Percentiles rank a stretch among this genome's conserved stretches.
Evolutionary conservation across 2,113 vertebrate genomes (phyloP).

Genomic region (Caretta caretta): DNA sequence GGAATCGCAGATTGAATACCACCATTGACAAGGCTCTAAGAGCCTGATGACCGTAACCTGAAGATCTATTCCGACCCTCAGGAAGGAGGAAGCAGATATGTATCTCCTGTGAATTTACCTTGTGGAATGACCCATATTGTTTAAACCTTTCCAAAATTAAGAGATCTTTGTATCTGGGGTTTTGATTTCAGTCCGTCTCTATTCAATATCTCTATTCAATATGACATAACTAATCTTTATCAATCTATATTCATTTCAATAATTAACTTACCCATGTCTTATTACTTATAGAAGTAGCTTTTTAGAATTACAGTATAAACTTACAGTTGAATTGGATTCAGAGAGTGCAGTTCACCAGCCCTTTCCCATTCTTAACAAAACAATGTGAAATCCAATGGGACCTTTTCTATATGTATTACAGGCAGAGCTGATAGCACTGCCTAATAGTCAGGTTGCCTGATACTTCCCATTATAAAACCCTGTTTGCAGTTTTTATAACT

Average conservation of each 20-base stretch:
- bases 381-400: background rate
- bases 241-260: background rate
- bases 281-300: background rate
- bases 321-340: background rate
- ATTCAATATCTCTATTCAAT: fast-evolving
- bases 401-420: background rate
- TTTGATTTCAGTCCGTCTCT: background rate
- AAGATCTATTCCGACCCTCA: background rate
- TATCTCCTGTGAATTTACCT: background rate
- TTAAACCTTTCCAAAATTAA: background rate
- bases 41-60: background rate
- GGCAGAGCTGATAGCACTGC: background rate
- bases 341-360: background rate
- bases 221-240: background rate
- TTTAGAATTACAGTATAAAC: conserved; percentile 17
- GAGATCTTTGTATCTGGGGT: background rate
- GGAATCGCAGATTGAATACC: background rate
- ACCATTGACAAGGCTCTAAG: background rate
- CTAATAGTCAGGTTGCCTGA: background rate
- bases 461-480: background rate
- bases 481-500: background rate
- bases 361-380: background rate
- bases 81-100: background rate
- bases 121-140: background rate
- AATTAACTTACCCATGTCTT: background rate